Base-by-base conservation (phyloP, 2,888 invertebrate species). In the Orthonychiurus folsomi region DNA sequence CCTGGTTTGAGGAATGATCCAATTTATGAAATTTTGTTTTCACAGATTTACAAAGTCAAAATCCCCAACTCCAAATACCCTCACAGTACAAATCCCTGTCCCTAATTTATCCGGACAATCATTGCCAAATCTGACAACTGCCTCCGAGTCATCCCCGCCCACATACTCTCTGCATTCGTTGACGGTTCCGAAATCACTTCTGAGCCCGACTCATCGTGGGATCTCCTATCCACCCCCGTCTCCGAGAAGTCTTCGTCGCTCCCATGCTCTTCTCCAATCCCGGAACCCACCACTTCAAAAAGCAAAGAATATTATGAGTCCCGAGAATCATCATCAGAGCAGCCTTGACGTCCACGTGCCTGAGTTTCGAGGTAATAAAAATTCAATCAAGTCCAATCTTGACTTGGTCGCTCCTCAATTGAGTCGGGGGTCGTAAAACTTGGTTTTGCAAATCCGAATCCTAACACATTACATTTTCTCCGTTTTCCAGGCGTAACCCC, bases 161-260 rank as follows among this genome's bases (percentile, higher is more conserved):
- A 78, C 77, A 12, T 77, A 76, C 66, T 77, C 78, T 25, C 75
- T 77, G 50, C 76, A 79, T 60, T 78, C 79, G 65, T 77, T 79
- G 64, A 78, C 79, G 47, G 76, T 78, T 69, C 78, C 78, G 65
- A 78, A 78, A 61, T 76, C 76, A 37, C 50, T 66, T 67, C 67
- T 73, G 28, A 70, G 78, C 76, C 76, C 79, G 76, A 74, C 69
- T 28, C 75, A 76, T 56, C 69, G 78, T 72, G 89, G 89, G 65
- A 85, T 85, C 65, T 89, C 88, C 68, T 89, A 90, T 77, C 89
- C 90, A 61, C 90, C 90, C 5, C 88, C 88, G 25, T 89, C 88
- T 69, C 89, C 75, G 74, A 81, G 75, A 59, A 72, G 65, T 76
- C 61, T 73, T 1, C 58, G 73, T 60, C 63, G 73, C 28, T 67